Conservation (phyloP, 53 echinoderm and acorn worm genomes). For the Stichopus horrens region DNA sequence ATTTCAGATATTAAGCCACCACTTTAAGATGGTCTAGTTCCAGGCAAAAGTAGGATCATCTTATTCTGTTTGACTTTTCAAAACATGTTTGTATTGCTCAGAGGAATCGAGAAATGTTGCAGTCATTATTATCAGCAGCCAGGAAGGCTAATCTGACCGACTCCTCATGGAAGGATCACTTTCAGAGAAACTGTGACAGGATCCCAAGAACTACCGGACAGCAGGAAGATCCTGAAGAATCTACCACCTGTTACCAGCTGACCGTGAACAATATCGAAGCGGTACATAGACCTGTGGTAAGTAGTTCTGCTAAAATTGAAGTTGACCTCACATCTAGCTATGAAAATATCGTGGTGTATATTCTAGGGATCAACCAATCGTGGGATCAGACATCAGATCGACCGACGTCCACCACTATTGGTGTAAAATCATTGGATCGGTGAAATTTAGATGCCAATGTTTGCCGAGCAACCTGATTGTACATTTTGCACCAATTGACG, state of each 20-base stretch:
- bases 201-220: not conserved
- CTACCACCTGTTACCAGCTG: slow-evolving; percentile 24
- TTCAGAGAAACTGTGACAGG: not conserved
- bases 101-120: slow-evolving; percentile 24
- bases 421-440: no score
- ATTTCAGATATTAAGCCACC: no score
- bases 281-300: slow-evolving; percentile 3
- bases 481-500: no score
- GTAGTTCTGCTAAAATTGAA: not conserved
- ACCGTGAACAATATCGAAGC: slow-evolving; percentile 7
- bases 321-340: no score
- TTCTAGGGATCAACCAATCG: no score
- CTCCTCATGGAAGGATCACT: slow-evolving; percentile 10
- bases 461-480: no score
- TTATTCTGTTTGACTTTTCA: not conserved
- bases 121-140: slow-evolving; percentile 16
- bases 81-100: not conserved
- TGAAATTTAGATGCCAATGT: no score
- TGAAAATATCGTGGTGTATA: no score
- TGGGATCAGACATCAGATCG: no score
- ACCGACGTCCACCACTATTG: no score
- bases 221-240: slow-evolving; percentile 21
- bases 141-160: slow-evolving; percentile 9
- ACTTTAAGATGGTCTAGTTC: no score
- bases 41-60: no score